phyloP scores from a whole-genome alignment of 2,888 invertebrate genomes.

The Exephanes ischioxanthus region DNA sequence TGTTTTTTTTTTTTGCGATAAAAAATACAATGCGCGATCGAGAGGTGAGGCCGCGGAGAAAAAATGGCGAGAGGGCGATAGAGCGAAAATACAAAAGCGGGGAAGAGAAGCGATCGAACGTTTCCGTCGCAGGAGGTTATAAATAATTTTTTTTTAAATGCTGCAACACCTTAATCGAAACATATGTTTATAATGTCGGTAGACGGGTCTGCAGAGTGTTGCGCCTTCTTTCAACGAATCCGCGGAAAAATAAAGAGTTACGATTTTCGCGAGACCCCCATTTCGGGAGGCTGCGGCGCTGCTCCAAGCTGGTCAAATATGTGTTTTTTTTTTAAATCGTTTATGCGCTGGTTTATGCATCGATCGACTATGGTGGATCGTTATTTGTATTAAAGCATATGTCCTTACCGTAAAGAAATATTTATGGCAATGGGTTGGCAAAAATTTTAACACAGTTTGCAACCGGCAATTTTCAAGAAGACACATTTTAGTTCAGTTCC shows the following conservation, averaged over 20 bases:
- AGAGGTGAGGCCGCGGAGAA: neutral
- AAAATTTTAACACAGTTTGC: too few relatives aligned
- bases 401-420: too few relatives aligned
- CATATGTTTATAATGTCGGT: slow-evolving; percentile 15
- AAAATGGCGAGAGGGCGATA: neutral
- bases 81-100: slow-evolving; percentile 10
- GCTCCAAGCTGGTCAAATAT: too few relatives aligned
- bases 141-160: neutral
- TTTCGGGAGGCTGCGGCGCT: too few relatives aligned
- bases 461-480: too few relatives aligned
- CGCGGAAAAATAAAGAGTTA: neutral
- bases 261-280: neutral
- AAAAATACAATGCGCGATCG: neutral
- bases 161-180: slow-evolving; percentile 1
- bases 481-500: too few relatives aligned
- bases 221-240: neutral
- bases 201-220: slow-evolving; percentile 2
- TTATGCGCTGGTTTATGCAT: too few relatives aligned
- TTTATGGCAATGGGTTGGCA: too few relatives aligned
- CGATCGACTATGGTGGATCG: too few relatives aligned
- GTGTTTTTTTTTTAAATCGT: too few relatives aligned
- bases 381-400: too few relatives aligned
- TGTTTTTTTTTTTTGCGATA: neutral
- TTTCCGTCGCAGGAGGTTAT: slow-evolving; percentile 6
- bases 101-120: neutral